These are phyloP conservation scores for Pogonognathellus flavescens DNA, from an alignment of 1,140 invertebrate species.

Conservation along the genomic window DNA sequence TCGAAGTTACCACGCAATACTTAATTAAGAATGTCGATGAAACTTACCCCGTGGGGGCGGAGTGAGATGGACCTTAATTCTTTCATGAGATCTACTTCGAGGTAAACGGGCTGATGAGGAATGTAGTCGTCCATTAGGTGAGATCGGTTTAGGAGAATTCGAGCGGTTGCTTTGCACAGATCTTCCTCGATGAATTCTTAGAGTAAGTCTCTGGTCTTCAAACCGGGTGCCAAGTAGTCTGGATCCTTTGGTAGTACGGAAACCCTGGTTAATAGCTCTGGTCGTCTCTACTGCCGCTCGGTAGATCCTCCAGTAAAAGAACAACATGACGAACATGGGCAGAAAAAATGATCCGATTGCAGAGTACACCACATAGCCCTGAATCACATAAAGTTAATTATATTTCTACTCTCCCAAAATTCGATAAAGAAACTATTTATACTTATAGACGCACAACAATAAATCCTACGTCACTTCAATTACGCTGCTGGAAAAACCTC, in stretches of 20 bases:
- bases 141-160: slow-evolving; percentile 69
- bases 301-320: slow-evolving; percentile 97
- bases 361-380: slow-evolving; percentile 81
- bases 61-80: slow-evolving; percentile 68
- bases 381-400: not conserved
- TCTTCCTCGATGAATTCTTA: slow-evolving; percentile 90
- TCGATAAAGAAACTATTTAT: not conserved
- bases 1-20: not conserved
- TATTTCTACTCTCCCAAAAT: slow-evolving; percentile 3
- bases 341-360: slow-evolving; percentile 96
- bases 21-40: too few species aligned
- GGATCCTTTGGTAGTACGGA: slow-evolving; percentile 88
- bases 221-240: slow-evolving; percentile 76
- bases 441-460: not conserved
- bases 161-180: slow-evolving; percentile 74
- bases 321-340: slow-evolving; percentile 95
- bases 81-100: slow-evolving; percentile 66
- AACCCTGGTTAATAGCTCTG: slow-evolving; percentile 88
- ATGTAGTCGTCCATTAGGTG: slow-evolving; percentile 71
- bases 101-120: slow-evolving; percentile 58
- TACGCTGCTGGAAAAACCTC: too few species aligned
- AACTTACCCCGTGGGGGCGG: slow-evolving; percentile 73
- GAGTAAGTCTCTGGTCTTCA: slow-evolving; percentile 88
- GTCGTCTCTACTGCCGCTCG: slow-evolving; percentile 90
- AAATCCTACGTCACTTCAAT: not conserved